Evolutionary conservation across 2,113 vertebrate species (phyloP).

Genomic region (Channa maculata): DNA sequence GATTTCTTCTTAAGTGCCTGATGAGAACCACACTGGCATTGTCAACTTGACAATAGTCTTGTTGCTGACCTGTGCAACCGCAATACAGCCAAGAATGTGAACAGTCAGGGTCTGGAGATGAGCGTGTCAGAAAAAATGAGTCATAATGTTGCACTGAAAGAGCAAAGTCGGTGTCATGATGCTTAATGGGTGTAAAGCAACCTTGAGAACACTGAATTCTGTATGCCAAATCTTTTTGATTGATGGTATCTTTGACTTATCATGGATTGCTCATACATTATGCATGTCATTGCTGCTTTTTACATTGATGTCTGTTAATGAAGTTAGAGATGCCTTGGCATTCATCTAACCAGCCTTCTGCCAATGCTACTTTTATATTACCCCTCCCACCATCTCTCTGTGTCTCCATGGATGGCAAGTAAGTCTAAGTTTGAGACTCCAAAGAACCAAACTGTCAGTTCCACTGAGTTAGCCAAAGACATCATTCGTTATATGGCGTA

Average conservation of each 20-base stretch:
- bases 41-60: slow-evolving; percentile 42
- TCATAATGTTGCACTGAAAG: slow-evolving; percentile 28
- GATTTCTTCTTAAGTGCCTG: slow-evolving; percentile 32
- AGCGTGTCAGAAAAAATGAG: slow-evolving; percentile 50
- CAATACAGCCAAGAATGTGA: slow-evolving; percentile 20
- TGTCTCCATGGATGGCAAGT: slow-evolving; percentile 42
- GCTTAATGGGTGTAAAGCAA: slow-evolving; percentile 3
- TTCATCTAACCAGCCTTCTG: neutral
- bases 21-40: slow-evolving; percentile 48
- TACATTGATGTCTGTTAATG: slow-evolving; percentile 60
- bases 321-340: slow-evolving; percentile 68
- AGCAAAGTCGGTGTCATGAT: neutral
- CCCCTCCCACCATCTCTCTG: slow-evolving; percentile 33
- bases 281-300: no score
- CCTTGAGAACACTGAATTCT: neutral
- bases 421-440: slow-evolving; percentile 39
- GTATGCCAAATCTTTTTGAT: neutral
- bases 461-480: slow-evolving; percentile 65
- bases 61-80: slow-evolving; percentile 42
- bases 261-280: neutral
- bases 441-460: slow-evolving; percentile 67
- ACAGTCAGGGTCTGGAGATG: slow-evolving; percentile 21
- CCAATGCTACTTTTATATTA: slow-evolving; percentile 56
- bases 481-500: slow-evolving; percentile 39
- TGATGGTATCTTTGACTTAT: slow-evolving; percentile 34